Base-by-base conservation (phyloP, 2,888 invertebrate genomes). In the Tenthredo livida region DNA sequence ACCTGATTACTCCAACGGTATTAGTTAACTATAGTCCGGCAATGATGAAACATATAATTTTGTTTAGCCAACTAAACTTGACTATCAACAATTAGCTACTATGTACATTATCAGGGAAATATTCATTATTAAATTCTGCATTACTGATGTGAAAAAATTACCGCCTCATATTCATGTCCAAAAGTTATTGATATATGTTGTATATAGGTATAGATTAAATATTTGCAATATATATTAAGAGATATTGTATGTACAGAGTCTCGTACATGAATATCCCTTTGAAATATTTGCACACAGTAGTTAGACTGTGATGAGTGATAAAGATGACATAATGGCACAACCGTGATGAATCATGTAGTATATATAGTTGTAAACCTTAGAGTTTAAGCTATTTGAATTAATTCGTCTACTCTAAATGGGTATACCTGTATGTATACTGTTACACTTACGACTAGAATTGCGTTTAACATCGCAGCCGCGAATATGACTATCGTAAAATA, bases 1-100 rank as follows among this genome's bases (percentile, higher is more conserved):
- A 37, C 61, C 21, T 80, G 40, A 80, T 80, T 80, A 80, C 80
- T 61, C 17, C 6, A 80, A 80, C 61, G 29, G 61, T 58, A 80
- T 80, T 61, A 80, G 61, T 80, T 80, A 80, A 54, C 77, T 77
- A 50, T 54, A 50, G 77, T 21, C 25, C 50, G 50, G 29, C 50
- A 77, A 77, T 40, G 40, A 40, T 9, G 72, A 12, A 72, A 72
- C 72, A 47, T 77, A 54, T 77, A 50, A 77, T 77, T 50, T 17
- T 29, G 77, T 75, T 50, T 75, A 50, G 21, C 43, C 25, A 43
- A 37, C 47, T 75, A 29, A 75, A 75, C 47, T 75, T 50, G 29
- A 29, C 77, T 29, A 77, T 25, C 29, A 50, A 50, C 4, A 33
- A 17, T 50, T 61, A 25, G 10, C 2, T 61, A 21, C 58, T 17